Conservation (phyloP, 1,140 invertebrate species). For the Caerostris extrusa region DNA sequence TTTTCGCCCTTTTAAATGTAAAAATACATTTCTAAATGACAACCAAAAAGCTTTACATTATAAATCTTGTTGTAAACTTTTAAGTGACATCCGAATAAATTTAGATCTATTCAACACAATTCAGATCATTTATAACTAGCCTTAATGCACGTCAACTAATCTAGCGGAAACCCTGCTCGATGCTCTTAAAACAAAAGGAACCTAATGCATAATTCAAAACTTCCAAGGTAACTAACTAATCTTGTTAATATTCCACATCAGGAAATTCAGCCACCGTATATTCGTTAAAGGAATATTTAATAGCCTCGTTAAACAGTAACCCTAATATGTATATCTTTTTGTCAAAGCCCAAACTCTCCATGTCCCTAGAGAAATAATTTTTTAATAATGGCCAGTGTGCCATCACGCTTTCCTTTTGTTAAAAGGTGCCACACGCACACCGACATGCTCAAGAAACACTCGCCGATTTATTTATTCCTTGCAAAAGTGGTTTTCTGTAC, state of each 20-base stretch:
- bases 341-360: neutral
- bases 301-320: conserved; percentile 5
- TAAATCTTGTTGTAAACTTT: no score
- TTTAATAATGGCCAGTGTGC: conserved; percentile 29
- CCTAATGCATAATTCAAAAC: conserved; percentile 34
- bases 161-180: neutral
- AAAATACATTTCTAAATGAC: no score
- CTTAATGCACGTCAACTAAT: conserved; percentile 4
- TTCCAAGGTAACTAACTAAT: neutral
- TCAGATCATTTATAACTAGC: neutral
- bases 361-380: neutral
- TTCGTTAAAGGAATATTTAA: conserved; percentile 35
- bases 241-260: conserved; percentile 17
- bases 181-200: neutral
- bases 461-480: neutral
- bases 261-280: neutral
- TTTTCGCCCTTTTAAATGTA: no score
- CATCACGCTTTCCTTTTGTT: conserved; percentile 5
- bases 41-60: no score
- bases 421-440: neutral
- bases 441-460: neutral
- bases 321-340: conserved; percentile 33
- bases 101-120: neutral
- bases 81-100: neutral
- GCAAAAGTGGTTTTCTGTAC: neutral